These are phyloP conservation scores for Lagopus muta DNA, from an alignment of 2,113 vertebrate genomes.

Conservation along the genomic window DNA sequence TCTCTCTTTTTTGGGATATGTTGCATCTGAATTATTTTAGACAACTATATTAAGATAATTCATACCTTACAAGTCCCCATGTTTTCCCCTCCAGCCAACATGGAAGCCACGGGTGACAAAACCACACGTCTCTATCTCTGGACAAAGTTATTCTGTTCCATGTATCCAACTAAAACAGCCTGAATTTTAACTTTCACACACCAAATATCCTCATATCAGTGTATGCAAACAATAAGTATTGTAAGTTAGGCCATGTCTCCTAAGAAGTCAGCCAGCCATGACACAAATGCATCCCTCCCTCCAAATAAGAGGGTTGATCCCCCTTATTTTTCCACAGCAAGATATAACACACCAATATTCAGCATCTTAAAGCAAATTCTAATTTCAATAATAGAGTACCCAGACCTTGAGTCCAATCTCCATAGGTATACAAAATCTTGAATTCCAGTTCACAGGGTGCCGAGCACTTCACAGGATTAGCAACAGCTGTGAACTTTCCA, in stretches of 20 bases:
- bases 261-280: conserved; percentile 36
- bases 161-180: not conserved
- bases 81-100: not conserved
- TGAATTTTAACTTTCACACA: conserved; percentile 17
- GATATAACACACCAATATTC: conserved; percentile 23
- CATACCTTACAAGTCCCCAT: not conserved
- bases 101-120: not conserved
- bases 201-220: not conserved
- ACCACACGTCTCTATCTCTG: not conserved
- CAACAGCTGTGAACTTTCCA: not conserved
- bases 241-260: conserved; percentile 9
- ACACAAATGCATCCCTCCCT: conserved; percentile 6
- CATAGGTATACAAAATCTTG: not conserved
- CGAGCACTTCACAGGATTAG: not conserved
- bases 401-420: not conserved
- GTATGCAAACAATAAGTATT: conserved; percentile 40
- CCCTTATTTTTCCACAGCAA: conserved; percentile 15
- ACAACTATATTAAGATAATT: not conserved
- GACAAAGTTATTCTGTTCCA: not conserved
- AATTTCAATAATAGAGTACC: not conserved
- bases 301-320: conserved; percentile 37
- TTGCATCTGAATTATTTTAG: not conserved
- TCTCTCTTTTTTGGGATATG: not conserved
- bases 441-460: not conserved
- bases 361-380: conserved; percentile 35